Evolutionary conservation across 2,113 vertebrate species (phyloP), one percentile per base, ranked within the genome.

Genomic region (Xenopus laevis): DNA sequence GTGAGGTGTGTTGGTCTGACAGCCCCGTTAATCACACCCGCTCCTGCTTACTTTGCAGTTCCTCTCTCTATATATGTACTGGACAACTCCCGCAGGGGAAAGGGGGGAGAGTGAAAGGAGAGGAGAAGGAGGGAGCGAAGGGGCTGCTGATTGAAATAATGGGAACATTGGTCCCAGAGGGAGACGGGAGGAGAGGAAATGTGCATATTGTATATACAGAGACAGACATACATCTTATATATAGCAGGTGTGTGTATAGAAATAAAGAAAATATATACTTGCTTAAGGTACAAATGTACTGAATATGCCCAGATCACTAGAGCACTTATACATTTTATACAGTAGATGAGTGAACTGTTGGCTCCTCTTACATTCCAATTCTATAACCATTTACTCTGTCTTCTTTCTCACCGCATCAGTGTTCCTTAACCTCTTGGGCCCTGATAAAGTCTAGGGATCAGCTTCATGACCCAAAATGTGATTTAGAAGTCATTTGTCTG

Each of bases 41-140:
- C 74, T 58, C 55, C 60, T 75, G 81, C 72, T 84, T 79, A 79
- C 79, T 40, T 65, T 65, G 83, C 80, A 79, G 69, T 82, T 81
- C 81, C 72, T 64, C 71, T 65, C 71, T 78, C 74, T 66, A 76
- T 63, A 30, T 2, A 78, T 62, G 71, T 53, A 66, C 72, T 72
- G 74, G 74, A 66, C 44, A 71, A 65, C 10, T 74, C 74, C 78
- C 62, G 23, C 21, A 66, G 71, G 58, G 30, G 1, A n/a, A 30
- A 63, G 53, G 74, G 67, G 68, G 53, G 58, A 60, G 53, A 18
- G 55, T 7, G 33, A 40, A 40, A 40, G 47, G 58, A 61, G 58
- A 40, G 1, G 47, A 72, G 65, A 72, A 71, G 61, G 33, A 77
- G 61, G 71, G 71, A 66, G 30, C 1, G 16, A 27, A 61, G 55